Conservation (phyloP, 2,797 vertebrate species). For the Muscicapa comitata region DNA sequence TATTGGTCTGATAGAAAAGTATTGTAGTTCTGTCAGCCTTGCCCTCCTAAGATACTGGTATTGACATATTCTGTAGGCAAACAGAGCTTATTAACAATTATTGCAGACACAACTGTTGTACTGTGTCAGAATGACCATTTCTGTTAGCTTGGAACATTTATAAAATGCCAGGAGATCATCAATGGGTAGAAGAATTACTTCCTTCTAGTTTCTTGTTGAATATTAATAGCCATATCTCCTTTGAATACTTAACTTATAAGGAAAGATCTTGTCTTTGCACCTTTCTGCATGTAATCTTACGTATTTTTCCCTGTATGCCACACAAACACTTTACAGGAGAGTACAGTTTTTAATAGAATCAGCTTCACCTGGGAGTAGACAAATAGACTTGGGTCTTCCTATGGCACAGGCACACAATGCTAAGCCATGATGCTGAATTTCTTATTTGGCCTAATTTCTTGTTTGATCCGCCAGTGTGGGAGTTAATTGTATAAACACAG, state of each 20-base stretch:
- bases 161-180: not conserved
- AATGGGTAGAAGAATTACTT: not conserved
- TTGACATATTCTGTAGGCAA: not conserved
- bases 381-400: not conserved
- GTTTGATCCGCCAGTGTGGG: slow-evolving; percentile 33
- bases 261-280: not conserved
- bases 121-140: not conserved
- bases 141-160: not conserved
- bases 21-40: not conserved
- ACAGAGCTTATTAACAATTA: not conserved
- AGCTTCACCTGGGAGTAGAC: not conserved
- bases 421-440: slow-evolving; percentile 1
- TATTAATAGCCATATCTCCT: not conserved
- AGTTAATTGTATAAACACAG: slow-evolving; percentile 42
- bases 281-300: not conserved
- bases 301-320: not conserved
- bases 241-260: not conserved
- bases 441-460: slow-evolving; percentile 36
- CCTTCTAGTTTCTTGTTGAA: not conserved
- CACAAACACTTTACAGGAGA: not conserved
- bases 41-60: not conserved
- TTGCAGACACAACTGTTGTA: not conserved
- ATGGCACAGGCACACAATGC: not conserved
- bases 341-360: not conserved
- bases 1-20: not conserved